These are phyloP conservation scores for Myioborus melanocephalus DNA, from an alignment of 2,797 vertebrate species.

Conservation along the genomic window DNA sequence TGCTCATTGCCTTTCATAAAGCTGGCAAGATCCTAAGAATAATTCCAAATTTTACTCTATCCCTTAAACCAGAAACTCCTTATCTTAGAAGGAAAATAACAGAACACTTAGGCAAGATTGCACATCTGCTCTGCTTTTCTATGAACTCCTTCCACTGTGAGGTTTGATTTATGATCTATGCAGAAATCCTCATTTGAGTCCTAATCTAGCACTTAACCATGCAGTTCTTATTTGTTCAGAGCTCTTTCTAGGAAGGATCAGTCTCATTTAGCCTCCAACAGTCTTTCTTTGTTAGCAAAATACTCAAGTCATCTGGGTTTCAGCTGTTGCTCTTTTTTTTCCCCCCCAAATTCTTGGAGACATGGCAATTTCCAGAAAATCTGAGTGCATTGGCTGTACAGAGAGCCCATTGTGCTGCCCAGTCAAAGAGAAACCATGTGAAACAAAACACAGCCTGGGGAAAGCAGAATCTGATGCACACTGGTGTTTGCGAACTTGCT, in stretches of 20 bases:
- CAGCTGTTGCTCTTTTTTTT: background rate
- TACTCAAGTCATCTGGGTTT: conserved; percentile 61
- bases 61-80: background rate
- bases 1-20: background rate
- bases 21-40: background rate
- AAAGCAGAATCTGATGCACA: background rate
- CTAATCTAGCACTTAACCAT: conserved; percentile 15
- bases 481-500: background rate
- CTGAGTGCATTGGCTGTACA: background rate
- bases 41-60: background rate
- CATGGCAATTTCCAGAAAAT: conserved; percentile 8
- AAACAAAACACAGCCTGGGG: background rate
- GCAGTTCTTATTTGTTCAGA: background rate
- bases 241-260: conserved; percentile 58
- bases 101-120: background rate
- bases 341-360: background rate
- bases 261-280: conserved; percentile 41
- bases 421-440: background rate
- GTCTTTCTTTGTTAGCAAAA: conserved; percentile 47
- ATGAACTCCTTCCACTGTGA: background rate
- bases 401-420: conserved; percentile 20
- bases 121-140: conserved; percentile 2
- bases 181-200: conserved; percentile 5
- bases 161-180: conserved; percentile 22
- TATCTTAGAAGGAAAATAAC: background rate